Conservation (phyloP, 2,888 invertebrate species). For the Rotaria macrura region DNA sequence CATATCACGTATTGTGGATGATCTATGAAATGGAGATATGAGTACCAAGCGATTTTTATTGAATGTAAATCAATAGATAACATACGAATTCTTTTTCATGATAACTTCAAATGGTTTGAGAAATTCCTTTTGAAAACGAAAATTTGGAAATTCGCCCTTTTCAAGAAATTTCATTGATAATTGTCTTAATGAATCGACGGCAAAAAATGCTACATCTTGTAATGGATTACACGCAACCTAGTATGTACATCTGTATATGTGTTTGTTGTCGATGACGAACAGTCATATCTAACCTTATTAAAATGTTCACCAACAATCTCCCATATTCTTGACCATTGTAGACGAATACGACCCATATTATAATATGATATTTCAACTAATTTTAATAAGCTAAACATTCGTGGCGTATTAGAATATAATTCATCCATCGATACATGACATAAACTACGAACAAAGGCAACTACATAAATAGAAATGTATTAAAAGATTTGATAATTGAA, state of each 20-base stretch:
- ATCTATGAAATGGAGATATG: slow-evolving; percentile 54
- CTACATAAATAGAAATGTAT: slow-evolving; percentile 45
- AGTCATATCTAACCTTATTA: slow-evolving; percentile 60
- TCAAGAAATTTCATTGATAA: slow-evolving; percentile 98
- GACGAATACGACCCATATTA: slow-evolving; percentile 95
- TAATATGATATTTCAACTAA: slow-evolving; percentile 98
- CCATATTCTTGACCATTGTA: slow-evolving; percentile 99
- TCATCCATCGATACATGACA: slow-evolving; percentile 91
- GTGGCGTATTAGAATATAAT: slow-evolving; percentile 71
- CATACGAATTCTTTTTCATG: slow-evolving; percentile 79
- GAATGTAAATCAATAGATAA: not conserved
- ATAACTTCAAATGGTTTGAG: slow-evolving; percentile 94
- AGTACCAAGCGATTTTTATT: too few species aligned
- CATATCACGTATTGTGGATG: slow-evolving; percentile 87
- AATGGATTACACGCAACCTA: slow-evolving; percentile 77
- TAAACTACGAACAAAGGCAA: slow-evolving; percentile 90
- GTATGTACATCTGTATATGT: slow-evolving; percentile 23
- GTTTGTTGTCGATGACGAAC: not conserved
- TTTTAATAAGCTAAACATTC: slow-evolving; percentile 96
- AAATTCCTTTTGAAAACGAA: slow-evolving; percentile 97
- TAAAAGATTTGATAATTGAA: not conserved
- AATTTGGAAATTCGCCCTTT: slow-evolving; percentile 96
- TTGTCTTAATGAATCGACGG: slow-evolving; percentile 88
- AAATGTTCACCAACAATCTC: slow-evolving; percentile 88
- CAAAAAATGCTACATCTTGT: slow-evolving; percentile 93